phyloP scores from a whole-genome alignment of 2,797 vertebrate genomes.

The Pangasius krempfi region DNA sequence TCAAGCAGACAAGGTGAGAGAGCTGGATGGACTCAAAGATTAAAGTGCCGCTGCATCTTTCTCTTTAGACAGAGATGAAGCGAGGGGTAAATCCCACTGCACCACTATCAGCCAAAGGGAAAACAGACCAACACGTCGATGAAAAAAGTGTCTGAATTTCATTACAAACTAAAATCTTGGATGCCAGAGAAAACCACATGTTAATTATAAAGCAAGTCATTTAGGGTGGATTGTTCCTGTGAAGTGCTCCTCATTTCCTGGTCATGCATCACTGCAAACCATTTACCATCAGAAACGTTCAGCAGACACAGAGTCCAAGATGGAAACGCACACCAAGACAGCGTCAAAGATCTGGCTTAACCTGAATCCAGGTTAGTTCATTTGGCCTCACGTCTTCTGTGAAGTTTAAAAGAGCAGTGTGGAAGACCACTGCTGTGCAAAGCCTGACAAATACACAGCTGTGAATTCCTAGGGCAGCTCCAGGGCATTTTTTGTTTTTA shows the following conservation, averaged over 20 bases:
- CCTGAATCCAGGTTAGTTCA: constrained; percentile 3
- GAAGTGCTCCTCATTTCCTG: background rate
- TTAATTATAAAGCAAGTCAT: background rate
- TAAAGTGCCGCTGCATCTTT: background rate
- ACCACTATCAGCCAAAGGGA: background rate
- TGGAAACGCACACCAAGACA: background rate
- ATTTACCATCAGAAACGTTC: background rate
- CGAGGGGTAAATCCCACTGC: background rate
- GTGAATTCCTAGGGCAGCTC: background rate
- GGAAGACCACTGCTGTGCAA: background rate
- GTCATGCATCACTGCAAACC: background rate
- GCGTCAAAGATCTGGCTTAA: background rate
- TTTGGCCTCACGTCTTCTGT: background rate
- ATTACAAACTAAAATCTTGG: background rate
- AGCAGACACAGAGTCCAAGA: background rate
- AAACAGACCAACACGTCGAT: background rate
- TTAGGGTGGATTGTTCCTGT: background rate
- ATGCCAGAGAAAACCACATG: background rate
- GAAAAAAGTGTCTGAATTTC: background rate
- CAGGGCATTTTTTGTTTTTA: background rate
- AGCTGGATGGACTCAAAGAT: background rate
- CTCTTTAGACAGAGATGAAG: background rate
- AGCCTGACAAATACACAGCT: background rate
- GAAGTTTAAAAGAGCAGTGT: background rate
- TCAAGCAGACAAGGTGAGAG: background rate